phyloP scores from a whole-genome alignment of 2,888 invertebrate genomes.

The Disparrhopalites patrizii region DNA sequence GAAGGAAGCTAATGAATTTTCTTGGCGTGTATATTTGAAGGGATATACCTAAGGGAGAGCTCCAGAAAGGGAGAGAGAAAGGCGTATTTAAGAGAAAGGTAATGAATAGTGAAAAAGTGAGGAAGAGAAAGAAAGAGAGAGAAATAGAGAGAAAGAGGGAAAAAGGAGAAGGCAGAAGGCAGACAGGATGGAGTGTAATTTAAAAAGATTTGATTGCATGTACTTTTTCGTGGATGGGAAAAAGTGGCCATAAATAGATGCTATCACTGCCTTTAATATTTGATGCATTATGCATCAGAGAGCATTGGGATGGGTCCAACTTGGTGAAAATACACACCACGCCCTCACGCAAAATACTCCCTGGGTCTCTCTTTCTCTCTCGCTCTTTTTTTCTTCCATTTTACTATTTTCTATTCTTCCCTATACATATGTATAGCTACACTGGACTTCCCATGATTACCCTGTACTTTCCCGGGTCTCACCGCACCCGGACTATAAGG shows the following conservation, averaged over 20 bases:
- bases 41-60: no score
- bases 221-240: conserved; percentile 19
- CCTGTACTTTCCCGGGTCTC: no score
- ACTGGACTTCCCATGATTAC: no score
- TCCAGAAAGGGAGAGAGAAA: background rate
- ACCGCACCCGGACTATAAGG: no score
- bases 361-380: no score
- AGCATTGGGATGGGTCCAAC: conserved; percentile 26
- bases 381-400: conserved; percentile 6
- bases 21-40: no score
- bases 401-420: background rate
- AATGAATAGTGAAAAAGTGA: background rate
- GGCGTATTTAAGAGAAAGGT: background rate
- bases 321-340: conserved; percentile 24
- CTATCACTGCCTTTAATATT: conserved; percentile 13
- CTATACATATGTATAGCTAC: background rate
- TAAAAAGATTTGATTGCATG: conserved; percentile 22
- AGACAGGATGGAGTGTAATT: conserved; percentile 6
- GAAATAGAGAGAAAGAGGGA: conserved; percentile 7
- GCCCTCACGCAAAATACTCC: conserved; percentile 16
- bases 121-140: conserved; percentile 6
- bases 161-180: background rate
- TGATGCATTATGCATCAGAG: conserved; percentile 17
- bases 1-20: conserved; percentile 20
- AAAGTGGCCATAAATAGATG: conserved; percentile 25